phyloP scores from a whole-genome alignment of 2,888 invertebrate genomes.

The Erebia aethiops region DNA sequence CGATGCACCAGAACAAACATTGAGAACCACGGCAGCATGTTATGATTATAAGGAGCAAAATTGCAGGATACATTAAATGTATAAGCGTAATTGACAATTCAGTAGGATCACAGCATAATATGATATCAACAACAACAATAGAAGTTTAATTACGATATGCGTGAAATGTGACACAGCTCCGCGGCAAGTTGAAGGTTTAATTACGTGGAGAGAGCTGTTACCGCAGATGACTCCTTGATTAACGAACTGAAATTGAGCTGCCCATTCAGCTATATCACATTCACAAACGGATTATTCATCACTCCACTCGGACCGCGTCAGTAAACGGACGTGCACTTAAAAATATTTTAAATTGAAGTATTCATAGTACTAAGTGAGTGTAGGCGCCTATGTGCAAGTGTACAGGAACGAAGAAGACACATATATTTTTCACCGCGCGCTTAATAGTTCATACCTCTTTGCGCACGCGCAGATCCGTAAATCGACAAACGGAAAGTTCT shows the following conservation, averaged over 20 bases:
- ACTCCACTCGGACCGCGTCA: too few species aligned
- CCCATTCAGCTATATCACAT: conserved; percentile 78
- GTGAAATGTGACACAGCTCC: conserved; percentile 77
- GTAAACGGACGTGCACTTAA: too few species aligned
- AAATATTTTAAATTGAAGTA: too few species aligned
- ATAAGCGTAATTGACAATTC: neutral
- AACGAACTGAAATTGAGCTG: conserved; percentile 76
- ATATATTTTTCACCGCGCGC: too few species aligned
- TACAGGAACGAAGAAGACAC: too few species aligned
- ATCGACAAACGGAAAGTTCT: too few species aligned
- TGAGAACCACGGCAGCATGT: neutral
- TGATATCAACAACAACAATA: conserved; percentile 12
- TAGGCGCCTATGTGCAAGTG: too few species aligned
- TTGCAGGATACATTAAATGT: neutral
- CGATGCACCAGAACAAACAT: neutral
- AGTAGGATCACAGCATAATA: neutral
- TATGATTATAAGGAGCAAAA: neutral
- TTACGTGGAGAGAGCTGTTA: conserved; percentile 79
- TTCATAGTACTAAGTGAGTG: too few species aligned
- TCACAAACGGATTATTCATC: conserved; percentile 76
- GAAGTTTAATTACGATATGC: conserved; percentile 62
- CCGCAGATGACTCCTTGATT: conserved; percentile 82
- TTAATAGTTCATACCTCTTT: too few species aligned
- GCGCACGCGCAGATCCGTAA: too few species aligned
- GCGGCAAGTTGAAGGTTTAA: conserved; percentile 77